Conservation (phyloP, 2,888 invertebrate species). For the Drosophila acutilabella region DNA sequence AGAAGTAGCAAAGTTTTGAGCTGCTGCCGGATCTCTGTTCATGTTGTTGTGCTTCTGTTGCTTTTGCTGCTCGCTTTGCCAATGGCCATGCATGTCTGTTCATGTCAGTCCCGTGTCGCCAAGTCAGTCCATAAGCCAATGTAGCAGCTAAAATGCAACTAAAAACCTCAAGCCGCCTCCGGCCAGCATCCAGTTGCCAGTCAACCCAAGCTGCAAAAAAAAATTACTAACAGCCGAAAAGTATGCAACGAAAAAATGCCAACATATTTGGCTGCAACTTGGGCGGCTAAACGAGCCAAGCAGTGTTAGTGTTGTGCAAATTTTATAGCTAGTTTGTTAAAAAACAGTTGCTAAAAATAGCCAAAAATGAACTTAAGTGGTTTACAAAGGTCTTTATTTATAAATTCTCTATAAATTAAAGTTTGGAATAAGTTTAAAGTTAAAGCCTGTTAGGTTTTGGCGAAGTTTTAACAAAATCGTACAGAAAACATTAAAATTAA, state of each 20-base stretch:
- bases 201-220: slow-evolving; percentile 32
- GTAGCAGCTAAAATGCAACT: slow-evolving; percentile 73
- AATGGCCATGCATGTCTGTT: slow-evolving; percentile 50
- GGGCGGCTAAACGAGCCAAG: slow-evolving; percentile 28
- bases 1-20: slow-evolving; percentile 61
- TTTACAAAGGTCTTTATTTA: no score
- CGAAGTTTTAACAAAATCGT: no score
- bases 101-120: slow-evolving; percentile 34
- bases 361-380: not conserved
- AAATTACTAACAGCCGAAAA: slow-evolving; percentile 62
- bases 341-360: not conserved
- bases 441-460: no score
- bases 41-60: slow-evolving; percentile 30
- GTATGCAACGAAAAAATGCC: slow-evolving; percentile 71
- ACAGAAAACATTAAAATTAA: no score
- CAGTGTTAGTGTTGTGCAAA: slow-evolving; percentile 2
- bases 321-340: not conserved
- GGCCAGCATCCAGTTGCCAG: slow-evolving; percentile 41
- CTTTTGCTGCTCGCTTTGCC: slow-evolving; percentile 26
- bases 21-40: slow-evolving; percentile 65
- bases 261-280: slow-evolving; percentile 67
- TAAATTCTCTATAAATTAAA: no score
- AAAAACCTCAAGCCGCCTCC: slow-evolving; percentile 72
- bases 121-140: slow-evolving; percentile 62
- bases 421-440: no score